A percentile compares a stretch with the other conserved stretches of the same genome.
These are phyloP conservation scores for Acropora yongei DNA, from an alignment of 64 coral and sea anemone species.

Conservation along the genomic window DNA sequence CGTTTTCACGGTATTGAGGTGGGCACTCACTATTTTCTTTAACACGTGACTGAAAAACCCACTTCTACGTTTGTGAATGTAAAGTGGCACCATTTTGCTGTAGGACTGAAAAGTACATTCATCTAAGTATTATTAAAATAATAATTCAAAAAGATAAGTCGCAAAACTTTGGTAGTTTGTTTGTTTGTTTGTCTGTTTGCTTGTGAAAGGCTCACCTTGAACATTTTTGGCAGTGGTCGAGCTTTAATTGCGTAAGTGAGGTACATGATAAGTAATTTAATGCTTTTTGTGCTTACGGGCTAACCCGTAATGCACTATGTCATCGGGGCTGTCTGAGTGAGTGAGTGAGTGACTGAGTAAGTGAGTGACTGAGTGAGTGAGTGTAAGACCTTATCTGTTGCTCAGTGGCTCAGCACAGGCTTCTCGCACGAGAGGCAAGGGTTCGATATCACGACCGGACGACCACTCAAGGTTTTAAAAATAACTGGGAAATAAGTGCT, in stretches of 20 bases:
- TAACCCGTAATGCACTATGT: too few species aligned
- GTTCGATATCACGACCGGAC: too few species aligned
- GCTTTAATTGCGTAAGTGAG: not conserved
- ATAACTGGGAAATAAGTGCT: too few species aligned
- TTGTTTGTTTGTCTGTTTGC: not conserved
- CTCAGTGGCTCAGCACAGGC: too few species aligned
- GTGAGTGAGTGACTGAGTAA: too few species aligned
- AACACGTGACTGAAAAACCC: constrained; percentile 7
- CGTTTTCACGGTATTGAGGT: constrained; percentile 28
- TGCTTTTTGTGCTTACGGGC: too few species aligned
- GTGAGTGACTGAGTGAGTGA: too few species aligned
- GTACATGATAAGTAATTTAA: too few species aligned
- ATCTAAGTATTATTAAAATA: not conserved
- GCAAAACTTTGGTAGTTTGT: not conserved
- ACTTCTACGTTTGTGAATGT: constrained; percentile 33
- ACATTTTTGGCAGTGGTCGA: not conserved
- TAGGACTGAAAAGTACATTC: not conserved
- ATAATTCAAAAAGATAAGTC: not conserved
- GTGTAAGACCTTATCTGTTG: too few species aligned
- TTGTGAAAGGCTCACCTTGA: not conserved
- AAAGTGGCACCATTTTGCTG: constrained; percentile 62
- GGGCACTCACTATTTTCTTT: constrained; percentile 39
- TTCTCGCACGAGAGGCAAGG: too few species aligned
- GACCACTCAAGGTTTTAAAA: too few species aligned
- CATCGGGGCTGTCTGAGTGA: too few species aligned